Conservation (phyloP, 2,113 vertebrate genomes). For the Himantopus leucocephalus region DNA sequence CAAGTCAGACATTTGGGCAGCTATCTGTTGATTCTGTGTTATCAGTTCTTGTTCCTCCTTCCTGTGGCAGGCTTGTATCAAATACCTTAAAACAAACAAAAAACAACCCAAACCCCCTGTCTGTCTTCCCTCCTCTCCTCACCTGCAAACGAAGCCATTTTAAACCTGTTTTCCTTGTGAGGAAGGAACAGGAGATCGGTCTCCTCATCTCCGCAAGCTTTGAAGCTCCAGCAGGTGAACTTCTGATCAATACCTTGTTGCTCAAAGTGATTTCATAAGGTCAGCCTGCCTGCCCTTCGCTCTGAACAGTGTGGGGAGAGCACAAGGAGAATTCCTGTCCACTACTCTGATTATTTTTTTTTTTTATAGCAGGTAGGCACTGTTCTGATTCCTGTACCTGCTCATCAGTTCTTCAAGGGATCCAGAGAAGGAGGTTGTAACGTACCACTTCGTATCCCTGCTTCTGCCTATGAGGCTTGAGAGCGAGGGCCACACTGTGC, state of each 20-base stretch:
- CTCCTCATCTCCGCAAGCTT: not conserved
- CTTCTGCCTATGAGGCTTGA: not conserved
- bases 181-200: not conserved
- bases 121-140: not conserved
- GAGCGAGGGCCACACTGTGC: not conserved
- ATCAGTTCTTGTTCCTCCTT: not conserved
- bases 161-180: not conserved
- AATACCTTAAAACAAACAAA: not conserved
- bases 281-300: not conserved
- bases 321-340: not conserved
- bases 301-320: not conserved
- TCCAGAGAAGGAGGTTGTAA: not conserved
- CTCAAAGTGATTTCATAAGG: not conserved
- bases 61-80: not conserved
- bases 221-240: not conserved
- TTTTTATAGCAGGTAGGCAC: not conserved
- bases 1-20: not conserved
- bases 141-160: not conserved
- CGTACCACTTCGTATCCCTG: not conserved
- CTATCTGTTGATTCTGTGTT: not conserved
- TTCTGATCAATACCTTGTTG: not conserved
- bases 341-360: not conserved
- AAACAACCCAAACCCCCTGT: accelerated
- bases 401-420: not conserved
- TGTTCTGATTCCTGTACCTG: not conserved